Base-by-base conservation (phyloP, 2,888 invertebrate genomes). In the Nomada fabriciana region DNA sequence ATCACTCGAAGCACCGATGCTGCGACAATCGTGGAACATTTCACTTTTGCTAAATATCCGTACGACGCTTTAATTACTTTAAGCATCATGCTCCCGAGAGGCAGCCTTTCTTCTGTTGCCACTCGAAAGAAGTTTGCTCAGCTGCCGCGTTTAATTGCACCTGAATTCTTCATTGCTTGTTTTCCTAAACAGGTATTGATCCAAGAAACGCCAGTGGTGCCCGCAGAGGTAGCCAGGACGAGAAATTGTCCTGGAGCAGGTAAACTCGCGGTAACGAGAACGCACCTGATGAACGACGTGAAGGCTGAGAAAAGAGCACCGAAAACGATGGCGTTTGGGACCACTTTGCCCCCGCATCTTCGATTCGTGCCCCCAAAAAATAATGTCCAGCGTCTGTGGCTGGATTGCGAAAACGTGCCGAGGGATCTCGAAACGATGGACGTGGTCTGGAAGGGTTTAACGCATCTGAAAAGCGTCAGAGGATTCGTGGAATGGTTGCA, bases 391-490 rank as follows among this genome's bases (percentile, higher is more conserved):
- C 91, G 94, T 63, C 94, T 94, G 85, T 96, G 96, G 96, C 90
- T 95, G 47, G 91, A 94, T 11, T 95, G 95, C 73, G 94, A 95
- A 55, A 91, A 94, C 80, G 95, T 96, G 64, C 96, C 96, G 0
- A 94, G 95, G 68, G 95, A 96, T 61, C 91, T 96, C 23, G 94
- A 95, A 75, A 94, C 94, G 0, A 96, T 96, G 96, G 94, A 95
- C 0, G 94, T 94, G 63, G 95, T 96, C 1, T 96, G 96, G 96
- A 94, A 95, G 18, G 95, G 95, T n/a, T 95, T 96, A 60, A 94
- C 95, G 25, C 94, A 96, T 91, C 94, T 96, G 10, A 86, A 90
- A 18, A 92, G 91, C 76, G 92, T 93, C 1, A 85, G 84, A 43
- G 86, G 91, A 36, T 93, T 93, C 77, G 64, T 88, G 0, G 77